phyloP scores from a whole-genome alignment of 2,797 vertebrate species.

The Pseudopleuronectes americanus region DNA sequence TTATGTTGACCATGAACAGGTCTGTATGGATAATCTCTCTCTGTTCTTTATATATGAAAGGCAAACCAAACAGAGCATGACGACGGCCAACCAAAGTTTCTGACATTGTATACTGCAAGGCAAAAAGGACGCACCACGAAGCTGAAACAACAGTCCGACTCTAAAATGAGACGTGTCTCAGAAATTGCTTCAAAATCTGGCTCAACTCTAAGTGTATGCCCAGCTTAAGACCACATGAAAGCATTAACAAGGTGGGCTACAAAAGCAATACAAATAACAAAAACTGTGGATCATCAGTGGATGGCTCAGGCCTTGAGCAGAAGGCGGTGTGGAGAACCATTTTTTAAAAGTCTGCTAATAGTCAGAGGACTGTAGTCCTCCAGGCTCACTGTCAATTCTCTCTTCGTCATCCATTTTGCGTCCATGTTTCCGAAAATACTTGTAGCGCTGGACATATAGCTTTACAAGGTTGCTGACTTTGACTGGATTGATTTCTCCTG shows the following conservation, averaged over 20 bases:
- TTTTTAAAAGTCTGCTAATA: slow-evolving; percentile 49
- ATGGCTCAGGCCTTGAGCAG: slow-evolving; percentile 51
- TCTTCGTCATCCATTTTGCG: slow-evolving; percentile 90
- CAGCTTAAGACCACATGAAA: slow-evolving; percentile 38
- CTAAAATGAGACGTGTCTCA: too few species aligned
- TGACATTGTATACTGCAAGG: too few species aligned
- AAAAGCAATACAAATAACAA: too few species aligned
- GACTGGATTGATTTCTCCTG: slow-evolving; percentile 95
- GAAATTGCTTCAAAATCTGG: too few species aligned
- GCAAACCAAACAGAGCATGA: too few species aligned
- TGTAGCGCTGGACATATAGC: slow-evolving; percentile 94
- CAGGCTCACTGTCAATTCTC: slow-evolving; percentile 77
- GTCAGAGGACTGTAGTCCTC: slow-evolving; percentile 71
- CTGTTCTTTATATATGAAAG: too few species aligned
- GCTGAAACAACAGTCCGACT: too few species aligned
- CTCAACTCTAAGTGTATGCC: too few species aligned
- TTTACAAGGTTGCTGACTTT: slow-evolving; percentile 94
- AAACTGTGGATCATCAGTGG: neutral
- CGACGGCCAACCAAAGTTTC: too few species aligned
- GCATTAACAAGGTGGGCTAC: slow-evolving; percentile 25
- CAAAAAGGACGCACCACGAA: too few species aligned
- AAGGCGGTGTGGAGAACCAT: slow-evolving; percentile 8
- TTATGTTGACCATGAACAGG: too few species aligned
- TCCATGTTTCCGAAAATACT: slow-evolving; percentile 93
- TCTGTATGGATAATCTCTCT: too few species aligned